Evolutionary conservation across 1,140 invertebrate species (phyloP), one percentile per base, ranked within the genome.

Genomic region (Drosophila nikananu): DNA sequence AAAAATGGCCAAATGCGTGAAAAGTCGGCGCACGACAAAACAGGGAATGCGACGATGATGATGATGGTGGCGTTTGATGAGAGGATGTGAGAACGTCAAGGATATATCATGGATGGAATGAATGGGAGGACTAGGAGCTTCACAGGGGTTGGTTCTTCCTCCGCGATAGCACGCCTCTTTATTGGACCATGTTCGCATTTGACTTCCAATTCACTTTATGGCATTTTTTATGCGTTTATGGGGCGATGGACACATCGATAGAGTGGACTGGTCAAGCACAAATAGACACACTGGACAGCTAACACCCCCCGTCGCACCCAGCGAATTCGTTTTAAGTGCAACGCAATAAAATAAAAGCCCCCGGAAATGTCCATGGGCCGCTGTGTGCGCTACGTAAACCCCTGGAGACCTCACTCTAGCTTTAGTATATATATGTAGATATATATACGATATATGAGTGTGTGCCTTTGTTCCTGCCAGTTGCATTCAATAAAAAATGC

Each of bases 151-250:
- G 21, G 21, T 12, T 60, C 55, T 35, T 35, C 7, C 19, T 12
- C 17, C 25, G 15, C 17, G 49, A 25, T 25, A 8, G 49, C 27
- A 6, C 27, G 30, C n/a, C 83, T 72, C 65, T 87, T 87, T 87
- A 87, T 86, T 86, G 81, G 65, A 83, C 58, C 51, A 70, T 59
- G 49, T 42, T 80, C 72, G 60, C 82, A 82, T 91, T 86, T 86
- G 86, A 91, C 86, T 90, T 91, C 80, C 86, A 90, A 90, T 90
- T 90, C 86, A 70, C 82, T 90, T 90, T 91, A 90, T 90, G 83
- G 71, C 76, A 81, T 63, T 84, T 89, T 89, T 89, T 89, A 89
- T 90, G 86, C 78, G 81, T 80, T 86, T 86, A 86, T 82, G 75
- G 71, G 63, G 7, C 51, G 27, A 77, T 83, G 81, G 80, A 86